phyloP scores from a whole-genome alignment of 2,888 invertebrate species.

The Meiosimyza platycephala region DNA sequence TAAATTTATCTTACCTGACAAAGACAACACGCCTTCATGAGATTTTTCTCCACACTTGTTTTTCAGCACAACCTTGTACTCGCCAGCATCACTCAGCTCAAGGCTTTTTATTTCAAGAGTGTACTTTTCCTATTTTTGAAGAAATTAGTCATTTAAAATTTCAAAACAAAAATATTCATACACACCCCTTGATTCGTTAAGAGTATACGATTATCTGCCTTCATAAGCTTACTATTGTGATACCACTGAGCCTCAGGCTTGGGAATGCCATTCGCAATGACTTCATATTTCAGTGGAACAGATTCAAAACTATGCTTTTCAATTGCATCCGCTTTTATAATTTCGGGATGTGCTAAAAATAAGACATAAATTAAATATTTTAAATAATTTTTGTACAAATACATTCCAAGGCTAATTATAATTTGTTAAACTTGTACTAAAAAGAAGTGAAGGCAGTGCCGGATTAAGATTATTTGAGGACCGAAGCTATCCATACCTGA shows the following conservation, averaged over 20 bases:
- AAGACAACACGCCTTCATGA: conserved; percentile 78
- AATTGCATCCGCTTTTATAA: conserved; percentile 78
- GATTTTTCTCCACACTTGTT: conserved; percentile 86
- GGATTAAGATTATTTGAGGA: too few species aligned
- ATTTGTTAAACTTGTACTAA: too few species aligned
- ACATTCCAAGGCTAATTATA: background rate
- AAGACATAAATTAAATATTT: background rate
- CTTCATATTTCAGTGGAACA: conserved; percentile 82
- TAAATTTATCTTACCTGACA: conserved; percentile 72
- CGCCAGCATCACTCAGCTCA: conserved; percentile 79
- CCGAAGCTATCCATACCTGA: too few species aligned
- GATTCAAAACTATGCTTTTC: conserved; percentile 84
- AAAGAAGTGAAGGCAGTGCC: too few species aligned
- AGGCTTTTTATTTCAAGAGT: conserved; percentile 79
- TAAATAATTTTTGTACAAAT: background rate
- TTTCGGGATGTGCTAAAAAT: conserved; percentile 74
- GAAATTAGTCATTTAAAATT: conserved; percentile 8
- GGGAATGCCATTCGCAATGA: conserved; percentile 81
- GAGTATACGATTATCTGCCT: conserved; percentile 73
- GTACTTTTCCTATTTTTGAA: conserved; percentile 71
- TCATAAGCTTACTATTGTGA: conserved; percentile 79
- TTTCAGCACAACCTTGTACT: conserved; percentile 83
- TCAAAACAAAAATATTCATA: conserved; percentile 9
- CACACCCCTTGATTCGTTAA: conserved; percentile 73
- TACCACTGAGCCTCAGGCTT: conserved; percentile 84